Evolutionary conservation across 2,888 invertebrate genomes (phyloP).

Genomic region (Vannuccia rotundouncinata): DNA sequence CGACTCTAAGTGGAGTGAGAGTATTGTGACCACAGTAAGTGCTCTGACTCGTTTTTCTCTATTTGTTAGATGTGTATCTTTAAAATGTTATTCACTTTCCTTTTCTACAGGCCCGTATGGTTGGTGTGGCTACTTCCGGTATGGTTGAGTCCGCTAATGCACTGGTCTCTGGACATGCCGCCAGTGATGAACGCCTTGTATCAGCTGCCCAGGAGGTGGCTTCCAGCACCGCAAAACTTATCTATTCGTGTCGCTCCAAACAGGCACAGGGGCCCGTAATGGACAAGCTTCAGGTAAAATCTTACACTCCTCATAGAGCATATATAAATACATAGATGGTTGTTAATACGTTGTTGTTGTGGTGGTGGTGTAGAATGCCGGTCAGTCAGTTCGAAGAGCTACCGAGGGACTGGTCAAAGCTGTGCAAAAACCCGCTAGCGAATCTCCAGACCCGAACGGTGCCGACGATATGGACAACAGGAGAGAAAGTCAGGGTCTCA

Average conservation of each 20-base stretch:
- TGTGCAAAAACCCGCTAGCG: conserved; percentile 69
- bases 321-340: background rate
- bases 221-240: conserved; percentile 86
- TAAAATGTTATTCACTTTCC: background rate
- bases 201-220: conserved; percentile 84
- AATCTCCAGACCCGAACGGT: background rate
- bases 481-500: too few species aligned
- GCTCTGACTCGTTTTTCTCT: too few species aligned
- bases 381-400: conserved; percentile 93
- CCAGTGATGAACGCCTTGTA: conserved; percentile 83
- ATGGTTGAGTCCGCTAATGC: conserved; percentile 96
- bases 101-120: background rate
- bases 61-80: background rate
- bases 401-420: conserved; percentile 93
- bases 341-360: background rate
- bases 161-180: conserved; percentile 67
- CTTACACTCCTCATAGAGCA: background rate
- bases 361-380: conserved; percentile 63
- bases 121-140: background rate
- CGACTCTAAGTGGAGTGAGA: background rate
- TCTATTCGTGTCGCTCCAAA: conserved; percentile 97
- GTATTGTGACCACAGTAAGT: background rate
- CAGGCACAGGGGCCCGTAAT: background rate
- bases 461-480: background rate
- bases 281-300: background rate